phyloP scores from a whole-genome alignment of 2,888 invertebrate genomes.

The Mesopsocus fuscifrons region DNA sequence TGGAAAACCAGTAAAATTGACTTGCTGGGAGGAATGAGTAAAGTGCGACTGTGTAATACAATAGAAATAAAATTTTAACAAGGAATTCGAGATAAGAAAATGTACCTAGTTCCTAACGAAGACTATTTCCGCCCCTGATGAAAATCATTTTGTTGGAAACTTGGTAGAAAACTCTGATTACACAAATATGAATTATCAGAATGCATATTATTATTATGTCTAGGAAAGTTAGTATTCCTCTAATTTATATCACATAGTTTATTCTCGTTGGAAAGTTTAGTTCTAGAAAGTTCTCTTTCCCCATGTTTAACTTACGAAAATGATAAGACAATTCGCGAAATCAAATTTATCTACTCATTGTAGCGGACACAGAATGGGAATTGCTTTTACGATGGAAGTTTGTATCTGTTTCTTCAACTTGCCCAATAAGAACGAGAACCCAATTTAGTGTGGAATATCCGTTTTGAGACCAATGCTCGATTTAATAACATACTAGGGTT shows the following conservation, averaged over 20 bases:
- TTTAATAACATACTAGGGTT: constrained; percentile 4
- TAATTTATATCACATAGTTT: constrained; percentile 11
- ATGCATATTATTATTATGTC: constrained; percentile 6
- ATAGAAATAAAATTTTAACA: too few relatives aligned
- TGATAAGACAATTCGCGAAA: neutral
- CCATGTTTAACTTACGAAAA: neutral
- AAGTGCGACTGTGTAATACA: too few relatives aligned
- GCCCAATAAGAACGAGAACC: neutral
- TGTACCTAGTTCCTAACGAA: too few relatives aligned
- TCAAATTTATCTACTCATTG: constrained; percentile 11
- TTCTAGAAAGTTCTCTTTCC: constrained; percentile 2
- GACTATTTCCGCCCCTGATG: constrained; percentile 5
- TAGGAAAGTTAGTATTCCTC: constrained; percentile 7
- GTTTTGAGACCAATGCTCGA: constrained; percentile 7
- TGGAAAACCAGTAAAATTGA: too few relatives aligned
- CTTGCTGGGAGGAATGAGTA: too few relatives aligned
- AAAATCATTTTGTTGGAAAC: constrained; percentile 4
- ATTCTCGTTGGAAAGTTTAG: constrained; percentile 4
- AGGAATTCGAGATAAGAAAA: too few relatives aligned
- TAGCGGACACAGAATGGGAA: constrained; percentile 9
- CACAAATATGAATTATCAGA: constrained; percentile 9
- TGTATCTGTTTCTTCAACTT: constrained; percentile 8
- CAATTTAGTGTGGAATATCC: constrained; percentile 4
- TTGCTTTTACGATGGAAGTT: constrained; percentile 7
- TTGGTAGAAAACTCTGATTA: constrained; percentile 10